phyloP scores from a whole-genome alignment of 2,797 vertebrate genomes.

The Borostomias antarcticus region DNA sequence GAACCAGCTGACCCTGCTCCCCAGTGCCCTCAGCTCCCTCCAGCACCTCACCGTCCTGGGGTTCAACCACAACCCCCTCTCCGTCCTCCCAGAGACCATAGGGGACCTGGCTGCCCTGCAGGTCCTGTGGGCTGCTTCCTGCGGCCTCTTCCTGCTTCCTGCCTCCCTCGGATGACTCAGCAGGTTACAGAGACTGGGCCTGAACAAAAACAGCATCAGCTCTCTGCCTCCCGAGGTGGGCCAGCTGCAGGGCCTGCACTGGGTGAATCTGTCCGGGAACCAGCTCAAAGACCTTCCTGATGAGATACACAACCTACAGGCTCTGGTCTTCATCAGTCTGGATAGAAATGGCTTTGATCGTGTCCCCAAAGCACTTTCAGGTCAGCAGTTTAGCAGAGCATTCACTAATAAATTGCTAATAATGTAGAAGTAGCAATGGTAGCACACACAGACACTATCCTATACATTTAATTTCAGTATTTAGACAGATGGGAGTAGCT shows the following conservation, averaged over 20 bases:
- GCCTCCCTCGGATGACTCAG: constrained; percentile 36
- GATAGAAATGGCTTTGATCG: constrained; percentile 38
- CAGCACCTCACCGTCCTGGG: constrained; percentile 39
- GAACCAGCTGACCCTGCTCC: constrained; percentile 47
- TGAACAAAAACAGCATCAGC: constrained; percentile 35
- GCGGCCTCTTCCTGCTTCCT: constrained; percentile 31
- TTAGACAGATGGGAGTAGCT: not conserved
- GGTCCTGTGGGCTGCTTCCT: constrained; percentile 46
- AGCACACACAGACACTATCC: too few species aligned
- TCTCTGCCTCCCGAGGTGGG: constrained; percentile 33
- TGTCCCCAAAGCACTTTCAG: constrained; percentile 33
- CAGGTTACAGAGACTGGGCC: constrained; percentile 36
- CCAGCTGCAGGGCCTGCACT: constrained; percentile 28
- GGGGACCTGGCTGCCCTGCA: constrained; percentile 38
- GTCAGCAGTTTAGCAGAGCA: constrained; percentile 10
- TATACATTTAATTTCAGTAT: not conserved
- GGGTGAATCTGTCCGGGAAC: constrained; percentile 47
- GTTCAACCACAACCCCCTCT: constrained; percentile 40
- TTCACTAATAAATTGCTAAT: too few species aligned
- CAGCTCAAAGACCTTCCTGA: constrained; percentile 39
- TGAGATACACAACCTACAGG: constrained; percentile 23
- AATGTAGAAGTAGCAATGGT: too few species aligned
- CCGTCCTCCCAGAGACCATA: constrained; percentile 35
- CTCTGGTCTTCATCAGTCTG: constrained; percentile 38
- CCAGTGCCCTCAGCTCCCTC: constrained; percentile 30